Evolutionary conservation across 1,140 invertebrate genomes (phyloP).

Genomic region (Phymastichus coffea): DNA sequence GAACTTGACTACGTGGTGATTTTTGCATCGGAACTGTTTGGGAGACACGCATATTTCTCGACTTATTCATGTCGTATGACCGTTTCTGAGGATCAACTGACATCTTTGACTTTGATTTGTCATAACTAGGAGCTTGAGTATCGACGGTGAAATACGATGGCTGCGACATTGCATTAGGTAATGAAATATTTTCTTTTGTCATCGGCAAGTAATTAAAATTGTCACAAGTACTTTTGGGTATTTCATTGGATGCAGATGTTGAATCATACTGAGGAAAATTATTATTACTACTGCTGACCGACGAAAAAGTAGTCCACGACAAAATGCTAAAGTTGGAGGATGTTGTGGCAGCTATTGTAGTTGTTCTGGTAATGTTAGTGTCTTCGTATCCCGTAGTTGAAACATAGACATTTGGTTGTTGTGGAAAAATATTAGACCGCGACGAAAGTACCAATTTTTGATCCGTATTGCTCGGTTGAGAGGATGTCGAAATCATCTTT

Average conservation of each 20-base stretch:
- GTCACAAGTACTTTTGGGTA: conserved; percentile 45
- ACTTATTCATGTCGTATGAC: conserved; percentile 27
- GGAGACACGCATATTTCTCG: conserved; percentile 11
- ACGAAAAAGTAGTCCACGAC: conserved; percentile 54
- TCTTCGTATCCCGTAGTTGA: conserved; percentile 46
- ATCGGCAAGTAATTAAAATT: conserved; percentile 47
- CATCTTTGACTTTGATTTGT: conserved; percentile 46
- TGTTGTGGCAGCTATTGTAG: conserved; percentile 52
- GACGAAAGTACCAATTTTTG: conserved; percentile 2
- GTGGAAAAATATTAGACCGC: conserved; percentile 34
- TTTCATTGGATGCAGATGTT: conserved; percentile 11
- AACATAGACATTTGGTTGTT: conserved; percentile 41
- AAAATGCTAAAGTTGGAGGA: conserved; percentile 54
- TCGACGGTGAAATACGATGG: background rate
- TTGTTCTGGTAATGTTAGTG: conserved; percentile 41
- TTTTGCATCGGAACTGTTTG: conserved; percentile 17
- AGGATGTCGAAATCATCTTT: conserved; percentile 5
- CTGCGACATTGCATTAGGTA: conserved; percentile 30
- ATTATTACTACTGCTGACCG: conserved; percentile 36
- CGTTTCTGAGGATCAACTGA: conserved; percentile 32
- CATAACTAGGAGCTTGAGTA: conserved; percentile 30
- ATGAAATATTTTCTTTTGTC: conserved; percentile 45
- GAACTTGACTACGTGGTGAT: conserved; percentile 17
- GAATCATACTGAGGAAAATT: conserved; percentile 45
- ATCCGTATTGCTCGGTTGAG: conserved; percentile 5